These are phyloP conservation scores for Nannospalax galili DNA, from an alignment of 2,113 vertebrate genomes.

Conservation along the genomic window DNA sequence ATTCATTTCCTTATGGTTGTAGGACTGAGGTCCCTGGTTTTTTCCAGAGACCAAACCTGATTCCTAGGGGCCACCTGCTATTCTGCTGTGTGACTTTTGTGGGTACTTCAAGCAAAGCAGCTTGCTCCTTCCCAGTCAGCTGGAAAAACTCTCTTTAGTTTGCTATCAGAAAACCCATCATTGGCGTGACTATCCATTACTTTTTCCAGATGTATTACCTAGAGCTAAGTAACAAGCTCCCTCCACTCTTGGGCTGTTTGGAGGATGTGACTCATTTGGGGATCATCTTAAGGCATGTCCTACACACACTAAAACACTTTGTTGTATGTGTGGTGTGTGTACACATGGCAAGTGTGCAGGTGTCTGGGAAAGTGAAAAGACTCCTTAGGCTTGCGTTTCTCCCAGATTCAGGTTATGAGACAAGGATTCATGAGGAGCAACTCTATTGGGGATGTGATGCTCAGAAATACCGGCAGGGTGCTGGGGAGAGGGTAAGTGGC, in stretches of 20 bases:
- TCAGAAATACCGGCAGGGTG: neutral
- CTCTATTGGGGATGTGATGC: neutral
- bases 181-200: neutral
- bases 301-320: neutral
- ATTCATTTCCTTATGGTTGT: neutral
- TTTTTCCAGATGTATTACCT: neutral
- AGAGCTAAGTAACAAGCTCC: neutral
- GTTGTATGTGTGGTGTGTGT: neutral
- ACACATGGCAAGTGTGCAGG: neutral
- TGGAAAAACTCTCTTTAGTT: neutral
- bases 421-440: neutral
- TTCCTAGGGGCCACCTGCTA: neutral
- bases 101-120: neutral
- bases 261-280: neutral
- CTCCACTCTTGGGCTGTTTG: too few species aligned
- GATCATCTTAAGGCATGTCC: neutral
- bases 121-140: neutral
- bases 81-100: neutral
- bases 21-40: neutral
- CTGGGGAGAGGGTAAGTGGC: rapidly evolving
- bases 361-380: neutral
- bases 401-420: neutral
- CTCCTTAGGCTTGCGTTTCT: neutral
- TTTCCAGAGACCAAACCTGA: neutral
- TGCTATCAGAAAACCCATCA: neutral